A percentile compares a stretch with the other conserved stretches of the same genome.
These are phyloP conservation scores for Diarsia brunnea DNA, from an alignment of 2,888 invertebrate genomes.

Conservation along the genomic window DNA sequence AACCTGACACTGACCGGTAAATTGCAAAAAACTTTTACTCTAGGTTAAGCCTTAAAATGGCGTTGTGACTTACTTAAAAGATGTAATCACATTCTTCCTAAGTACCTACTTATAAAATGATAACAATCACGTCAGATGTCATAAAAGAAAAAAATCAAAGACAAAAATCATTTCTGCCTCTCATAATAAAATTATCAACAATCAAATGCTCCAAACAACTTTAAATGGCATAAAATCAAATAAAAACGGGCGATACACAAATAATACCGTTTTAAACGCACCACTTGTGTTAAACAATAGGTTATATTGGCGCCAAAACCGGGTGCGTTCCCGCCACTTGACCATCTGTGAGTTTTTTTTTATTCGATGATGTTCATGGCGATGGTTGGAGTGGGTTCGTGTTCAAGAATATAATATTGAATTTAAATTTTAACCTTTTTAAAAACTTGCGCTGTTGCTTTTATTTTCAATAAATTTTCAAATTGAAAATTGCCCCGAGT, in stretches of 20 bases:
- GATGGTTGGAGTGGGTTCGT: slow-evolving; percentile 19
- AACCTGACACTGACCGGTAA: no score
- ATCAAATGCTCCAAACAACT: slow-evolving; percentile 50
- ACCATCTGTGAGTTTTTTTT: slow-evolving; percentile 79
- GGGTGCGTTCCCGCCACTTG: slow-evolving; percentile 77
- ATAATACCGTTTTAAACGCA: slow-evolving; percentile 82
- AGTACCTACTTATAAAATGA: neutral
- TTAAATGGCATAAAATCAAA: slow-evolving; percentile 80
- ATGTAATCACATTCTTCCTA: neutral
- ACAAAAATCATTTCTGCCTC: slow-evolving; percentile 26
- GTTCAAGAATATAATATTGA: neutral
- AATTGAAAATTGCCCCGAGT: no score
- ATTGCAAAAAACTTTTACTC: no score
- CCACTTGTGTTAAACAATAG: slow-evolving; percentile 86
- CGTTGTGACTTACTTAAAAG: neutral
- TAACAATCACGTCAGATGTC: slow-evolving; percentile 23
- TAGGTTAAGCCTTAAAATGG: no score
- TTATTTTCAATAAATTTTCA: no score
- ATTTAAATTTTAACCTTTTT: slow-evolving; percentile 19
- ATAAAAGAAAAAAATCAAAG: slow-evolving; percentile 37
- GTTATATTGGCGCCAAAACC: slow-evolving; percentile 80
- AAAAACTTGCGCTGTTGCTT: neutral
- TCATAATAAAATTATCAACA: slow-evolving; percentile 54
- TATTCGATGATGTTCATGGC: slow-evolving; percentile 41
- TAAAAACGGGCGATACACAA: slow-evolving; percentile 79